Evolutionary conservation across 2,888 invertebrate genomes (phyloP).

Genomic region (Zygogramma bicolorata): DNA sequence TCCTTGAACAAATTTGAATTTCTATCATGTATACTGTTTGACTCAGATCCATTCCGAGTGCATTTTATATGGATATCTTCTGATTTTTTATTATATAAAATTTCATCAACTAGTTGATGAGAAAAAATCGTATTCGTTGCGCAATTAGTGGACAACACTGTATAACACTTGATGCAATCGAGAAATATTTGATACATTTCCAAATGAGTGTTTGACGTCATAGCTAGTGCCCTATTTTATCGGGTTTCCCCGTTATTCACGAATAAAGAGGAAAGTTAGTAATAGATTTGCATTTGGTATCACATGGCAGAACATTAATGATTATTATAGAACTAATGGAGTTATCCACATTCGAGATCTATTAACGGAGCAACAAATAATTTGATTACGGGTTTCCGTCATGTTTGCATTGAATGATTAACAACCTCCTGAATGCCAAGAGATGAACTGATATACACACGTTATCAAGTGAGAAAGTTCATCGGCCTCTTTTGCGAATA

Average conservation of each 20-base stretch:
- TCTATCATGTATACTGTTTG: no score
- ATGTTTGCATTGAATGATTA: constrained; percentile 20
- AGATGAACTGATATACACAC: background rate
- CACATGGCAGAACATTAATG: background rate
- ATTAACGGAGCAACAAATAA: constrained; percentile 26
- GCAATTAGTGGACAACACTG: no score
- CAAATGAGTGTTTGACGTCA: no score
- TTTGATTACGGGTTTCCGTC: constrained; percentile 19
- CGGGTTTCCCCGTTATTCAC: background rate
- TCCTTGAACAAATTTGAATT: no score
- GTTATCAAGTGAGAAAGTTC: background rate
- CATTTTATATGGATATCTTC: no score
- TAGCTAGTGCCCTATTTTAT: background rate
- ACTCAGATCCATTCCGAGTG: no score
- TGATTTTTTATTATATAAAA: no score
- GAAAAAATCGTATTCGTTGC: no score
- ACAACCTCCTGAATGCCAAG: background rate
- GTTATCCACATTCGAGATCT: constrained; percentile 8
- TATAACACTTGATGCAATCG: no score
- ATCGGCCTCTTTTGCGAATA: no score
- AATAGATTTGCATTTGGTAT: background rate
- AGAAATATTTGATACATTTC: no score
- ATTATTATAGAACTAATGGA: constrained; percentile 10
- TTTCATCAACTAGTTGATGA: no score
- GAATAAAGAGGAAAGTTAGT: background rate